Base-by-base conservation (phyloP, 1,140 invertebrate genomes). In the Neodiprion virginianus region DNA sequence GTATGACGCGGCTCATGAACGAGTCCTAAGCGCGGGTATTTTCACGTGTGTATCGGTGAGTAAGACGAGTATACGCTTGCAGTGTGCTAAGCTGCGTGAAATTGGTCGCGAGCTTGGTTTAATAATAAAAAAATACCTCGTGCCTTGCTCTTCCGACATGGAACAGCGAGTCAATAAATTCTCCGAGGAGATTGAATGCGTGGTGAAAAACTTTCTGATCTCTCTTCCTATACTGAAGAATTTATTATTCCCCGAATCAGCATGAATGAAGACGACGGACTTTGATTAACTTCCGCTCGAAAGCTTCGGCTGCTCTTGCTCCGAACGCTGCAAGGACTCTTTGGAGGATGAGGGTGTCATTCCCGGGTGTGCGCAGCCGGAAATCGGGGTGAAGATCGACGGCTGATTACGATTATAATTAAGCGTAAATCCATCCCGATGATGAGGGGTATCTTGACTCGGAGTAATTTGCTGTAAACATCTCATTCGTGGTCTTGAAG, bases 381-480 rank as follows among this genome's bases (percentile, higher is more conserved):
- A 14, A 53, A 53, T 53, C 50, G n/a, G 50, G 50, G 4, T 12
- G 53, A 17, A 61, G 53, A 61, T 17, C 53, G 0, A 8, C n/a
- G 53, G 11, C 53, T 14, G 53, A 61, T 61, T 61, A 61, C 11
- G 8, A 17, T 61, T 12, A 61, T 61, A 61, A 61, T 61, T 61
- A 61, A 61, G 53, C n/a, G 53, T 14, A 61, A 14, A 61, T 61
- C 53, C 3, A 17, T 61, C 8, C 8, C n/a, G n/a, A 61, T 61
- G n/a, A 61, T 61, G 11, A 12, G 53, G 50, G 53, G 4, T 61
- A 61, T 61, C 53, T 61, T 61, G 53, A 61, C 53, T 61, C n/a
- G 53, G 53, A 11, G 21, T 69, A 69, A 21, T 69, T 23, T 69
- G 21, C 10, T 23, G 67, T 69, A 69, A 69, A 69, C 67, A 69